These are phyloP conservation scores for Eupeodes luniger DNA, from an alignment of 2,888 invertebrate species.

Conservation along the genomic window DNA sequence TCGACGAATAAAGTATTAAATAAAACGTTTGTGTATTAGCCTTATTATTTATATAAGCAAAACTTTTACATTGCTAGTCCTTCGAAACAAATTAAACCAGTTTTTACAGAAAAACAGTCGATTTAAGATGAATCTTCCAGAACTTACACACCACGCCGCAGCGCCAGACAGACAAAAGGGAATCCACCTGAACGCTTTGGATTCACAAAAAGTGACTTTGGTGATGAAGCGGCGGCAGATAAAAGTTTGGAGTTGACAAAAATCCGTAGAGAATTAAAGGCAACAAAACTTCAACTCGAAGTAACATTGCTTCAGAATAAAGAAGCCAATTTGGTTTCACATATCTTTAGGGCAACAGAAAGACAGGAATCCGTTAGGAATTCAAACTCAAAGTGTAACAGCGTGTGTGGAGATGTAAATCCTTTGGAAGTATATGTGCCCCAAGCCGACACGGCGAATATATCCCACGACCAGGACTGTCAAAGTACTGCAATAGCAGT, in stretches of 20 bases:
- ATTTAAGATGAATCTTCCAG: slow-evolving; percentile 6
- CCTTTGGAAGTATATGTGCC: neutral
- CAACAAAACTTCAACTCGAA: slow-evolving; percentile 15
- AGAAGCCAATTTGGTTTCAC: slow-evolving; percentile 14
- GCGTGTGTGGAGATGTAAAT: neutral
- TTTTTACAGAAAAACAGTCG: neutral
- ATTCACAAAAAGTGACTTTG: slow-evolving; percentile 4
- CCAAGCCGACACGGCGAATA: no score
- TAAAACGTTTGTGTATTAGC: no score
- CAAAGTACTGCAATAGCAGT: no score
- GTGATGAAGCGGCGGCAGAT: neutral
- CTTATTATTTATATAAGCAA: no score
- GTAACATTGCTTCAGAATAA: slow-evolving; percentile 18
- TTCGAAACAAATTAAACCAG: no score
- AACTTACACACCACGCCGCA: slow-evolving; percentile 3
- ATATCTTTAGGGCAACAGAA: neutral
- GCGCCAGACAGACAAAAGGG: slow-evolving; percentile 14
- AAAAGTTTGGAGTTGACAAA: slow-evolving; percentile 4
- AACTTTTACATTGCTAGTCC: no score
- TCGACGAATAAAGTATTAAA: no score
- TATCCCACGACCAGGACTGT: neutral
- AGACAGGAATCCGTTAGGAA: neutral
- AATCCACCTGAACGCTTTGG: slow-evolving; percentile 18
- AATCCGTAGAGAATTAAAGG: slow-evolving; percentile 10
- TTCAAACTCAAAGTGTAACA: neutral